Percentiles rank a stretch among this genome's conserved stretches.
These are phyloP conservation scores for Papilio dardanus DNA, from an alignment of 1,140 invertebrate genomes.

Conservation along the genomic window DNA sequence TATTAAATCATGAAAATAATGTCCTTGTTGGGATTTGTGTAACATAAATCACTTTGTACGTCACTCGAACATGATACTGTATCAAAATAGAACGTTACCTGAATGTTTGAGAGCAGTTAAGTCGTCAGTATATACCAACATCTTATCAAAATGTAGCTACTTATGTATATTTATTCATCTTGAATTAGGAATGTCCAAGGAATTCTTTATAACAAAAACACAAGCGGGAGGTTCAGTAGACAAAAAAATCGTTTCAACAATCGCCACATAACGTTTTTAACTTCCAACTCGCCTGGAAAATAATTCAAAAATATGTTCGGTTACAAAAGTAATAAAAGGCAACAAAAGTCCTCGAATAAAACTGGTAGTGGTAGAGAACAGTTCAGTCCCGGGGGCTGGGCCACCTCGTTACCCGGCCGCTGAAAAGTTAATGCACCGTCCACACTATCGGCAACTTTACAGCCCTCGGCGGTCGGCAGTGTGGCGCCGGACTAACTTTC, in stretches of 20 bases:
- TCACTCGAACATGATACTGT: background rate
- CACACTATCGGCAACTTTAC: constrained; percentile 22
- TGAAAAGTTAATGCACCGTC: constrained; percentile 13
- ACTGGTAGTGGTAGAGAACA: background rate
- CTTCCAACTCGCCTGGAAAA: background rate
- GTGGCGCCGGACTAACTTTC: background rate
- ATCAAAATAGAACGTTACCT: background rate
- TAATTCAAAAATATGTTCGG: background rate
- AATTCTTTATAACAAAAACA: background rate
- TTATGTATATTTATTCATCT: background rate
- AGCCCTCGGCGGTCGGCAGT: constrained; percentile 4
- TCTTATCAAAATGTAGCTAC: background rate
- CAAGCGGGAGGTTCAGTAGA: background rate
- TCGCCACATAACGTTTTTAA: background rate
- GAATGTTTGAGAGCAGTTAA: background rate
- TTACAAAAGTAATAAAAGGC: background rate
- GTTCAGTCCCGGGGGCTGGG: background rate
- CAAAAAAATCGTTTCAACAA: background rate
- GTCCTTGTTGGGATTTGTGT: background rate
- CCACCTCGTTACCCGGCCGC: constrained; percentile 10
- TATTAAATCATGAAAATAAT: background rate
- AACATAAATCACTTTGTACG: background rate
- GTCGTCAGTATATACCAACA: background rate
- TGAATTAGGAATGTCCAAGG: background rate
- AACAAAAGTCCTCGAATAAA: background rate